Evolutionary conservation across 2,888 invertebrate species (phyloP).

Genomic region (Odontothrips loti): DNA sequence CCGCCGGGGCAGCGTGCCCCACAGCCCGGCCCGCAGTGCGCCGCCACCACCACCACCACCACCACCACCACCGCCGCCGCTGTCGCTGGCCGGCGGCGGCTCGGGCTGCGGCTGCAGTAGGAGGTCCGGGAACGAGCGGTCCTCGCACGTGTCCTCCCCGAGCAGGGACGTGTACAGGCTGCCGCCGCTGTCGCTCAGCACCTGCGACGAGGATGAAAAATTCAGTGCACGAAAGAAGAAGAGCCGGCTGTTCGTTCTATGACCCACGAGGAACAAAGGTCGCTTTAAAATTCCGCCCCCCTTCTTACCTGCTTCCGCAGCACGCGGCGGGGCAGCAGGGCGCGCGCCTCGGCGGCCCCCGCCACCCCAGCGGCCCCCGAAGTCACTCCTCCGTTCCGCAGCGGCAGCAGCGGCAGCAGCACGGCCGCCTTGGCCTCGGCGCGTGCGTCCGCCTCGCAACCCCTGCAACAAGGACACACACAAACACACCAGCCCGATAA

Average conservation of each 20-base stretch:
- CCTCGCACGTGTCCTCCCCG: conserved; percentile 43
- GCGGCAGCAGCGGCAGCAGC: neutral
- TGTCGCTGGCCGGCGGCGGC: neutral
- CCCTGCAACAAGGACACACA: neutral
- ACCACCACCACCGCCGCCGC: neutral
- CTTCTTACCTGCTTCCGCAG: conserved; percentile 42
- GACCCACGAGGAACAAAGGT: too few relatives aligned
- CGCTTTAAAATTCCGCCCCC: neutral
- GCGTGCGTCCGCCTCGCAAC: neutral
- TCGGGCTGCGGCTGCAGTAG: conserved; percentile 49
- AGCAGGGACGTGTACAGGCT: conserved; percentile 43
- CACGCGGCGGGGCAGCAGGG: conserved; percentile 41
- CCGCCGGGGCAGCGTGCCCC: neutral
- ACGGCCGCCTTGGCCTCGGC: neutral
- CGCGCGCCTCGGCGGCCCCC: neutral
- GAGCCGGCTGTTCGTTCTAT: neutral
- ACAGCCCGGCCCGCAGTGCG: neutral
- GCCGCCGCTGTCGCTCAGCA: conserved; percentile 37
- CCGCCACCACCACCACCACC: neutral
- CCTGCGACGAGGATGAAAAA: neutral
- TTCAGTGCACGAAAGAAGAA: neutral
- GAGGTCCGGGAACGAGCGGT: conserved; percentile 56
- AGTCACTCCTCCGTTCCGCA: neutral
- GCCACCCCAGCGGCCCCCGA: neutral
- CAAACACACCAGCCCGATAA: neutral